Base-by-base conservation (phyloP, 2,888 invertebrate genomes). In the Xanthorhoe designata region DNA sequence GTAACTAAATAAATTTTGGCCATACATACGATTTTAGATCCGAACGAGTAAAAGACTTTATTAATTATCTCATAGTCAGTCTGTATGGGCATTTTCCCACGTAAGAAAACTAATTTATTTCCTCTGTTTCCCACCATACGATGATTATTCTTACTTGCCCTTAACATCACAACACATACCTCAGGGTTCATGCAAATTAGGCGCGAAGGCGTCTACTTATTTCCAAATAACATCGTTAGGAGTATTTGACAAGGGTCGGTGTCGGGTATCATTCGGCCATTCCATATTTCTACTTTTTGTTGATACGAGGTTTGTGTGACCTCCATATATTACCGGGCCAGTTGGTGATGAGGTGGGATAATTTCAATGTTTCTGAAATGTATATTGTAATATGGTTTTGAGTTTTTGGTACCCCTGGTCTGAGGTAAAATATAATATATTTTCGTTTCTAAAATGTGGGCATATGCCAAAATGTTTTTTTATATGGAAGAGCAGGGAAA, bases 271-370 rank as follows among this genome's bases (percentile, higher is more conserved):
- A 85, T 84, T 81, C 80, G 72, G 75, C 13, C 38, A 66, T 81
- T 82, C 81, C 82, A 86, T 86, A 86, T 85, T 87, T 87, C 79
- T 77, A 78, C 79, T 78, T 84, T 78, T 81, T 81, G 85, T 79
- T 72, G 76, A 82, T 69, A 78, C 79, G 80, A 81, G 82, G 78
- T 77, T 76, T 73, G 76, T 73, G 75, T 77, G 83, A 82, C 87
- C 85, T 79, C 83, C 85, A 86, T 87, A 85, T 81, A 84, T 86
- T 85, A 86, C 66, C 64, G 76, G 38, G 66, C 63, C 68, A 71
- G 71, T 64, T 65, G 61, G 68, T 55, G 68, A 72, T 66, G 72
- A 65, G 55, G 7, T 57, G 13, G 18, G 64, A 68, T 62, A 65
- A 60, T 68, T 61, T 63, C 24, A 57, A 50, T 56, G 66, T 62